A percentile compares a stretch with the other conserved stretches of the same genome.
Conservation (phyloP, 30 jellyfish, hydroid and myxozoan genomes). For the Chrysaora quinquecirrha region DNA sequence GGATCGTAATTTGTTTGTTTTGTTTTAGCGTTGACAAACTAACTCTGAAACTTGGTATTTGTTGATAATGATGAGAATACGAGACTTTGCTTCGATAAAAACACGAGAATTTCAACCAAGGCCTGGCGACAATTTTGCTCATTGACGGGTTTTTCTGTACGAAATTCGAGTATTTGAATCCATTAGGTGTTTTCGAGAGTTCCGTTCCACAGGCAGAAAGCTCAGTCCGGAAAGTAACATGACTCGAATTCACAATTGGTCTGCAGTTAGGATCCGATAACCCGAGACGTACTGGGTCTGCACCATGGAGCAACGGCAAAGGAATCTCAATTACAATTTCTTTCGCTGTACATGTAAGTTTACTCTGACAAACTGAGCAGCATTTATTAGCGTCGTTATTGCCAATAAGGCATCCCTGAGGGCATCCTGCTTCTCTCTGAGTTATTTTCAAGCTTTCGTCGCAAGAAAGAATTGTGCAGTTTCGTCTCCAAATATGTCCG, state of each 20-base stretch:
- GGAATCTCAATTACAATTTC: conserved; percentile 44
- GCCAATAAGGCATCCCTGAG: not conserved
- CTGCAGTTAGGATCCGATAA: conserved; percentile 40
- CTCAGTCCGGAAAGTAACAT: conserved; percentile 25
- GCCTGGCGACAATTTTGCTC: conserved; percentile 15
- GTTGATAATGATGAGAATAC: not conserved
- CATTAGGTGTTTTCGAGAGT: conserved; percentile 6
- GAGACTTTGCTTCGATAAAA: not conserved
- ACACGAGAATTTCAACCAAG: conserved; percentile 48
- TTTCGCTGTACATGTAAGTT: conserved; percentile 21
- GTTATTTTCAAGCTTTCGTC: not conserved
- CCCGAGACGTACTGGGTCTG: not conserved
- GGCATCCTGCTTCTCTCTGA: not conserved
- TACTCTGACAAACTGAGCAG: conserved; percentile 44
- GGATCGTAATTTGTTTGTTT: not conserved
- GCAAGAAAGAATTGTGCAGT: not conserved
- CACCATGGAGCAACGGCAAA: conserved; percentile 9
- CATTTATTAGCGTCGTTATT: not conserved
- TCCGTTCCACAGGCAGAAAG: conserved; percentile 39
- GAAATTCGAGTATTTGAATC: conserved; percentile 23
- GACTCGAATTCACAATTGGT: conserved; percentile 25
- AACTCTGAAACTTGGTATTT: conserved; percentile 11
- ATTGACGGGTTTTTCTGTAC: conserved; percentile 19
- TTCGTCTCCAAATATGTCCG: not conserved
- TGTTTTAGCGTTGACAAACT: not conserved